Conservation (phyloP, 2,888 invertebrate species). For the Thera britannica region DNA sequence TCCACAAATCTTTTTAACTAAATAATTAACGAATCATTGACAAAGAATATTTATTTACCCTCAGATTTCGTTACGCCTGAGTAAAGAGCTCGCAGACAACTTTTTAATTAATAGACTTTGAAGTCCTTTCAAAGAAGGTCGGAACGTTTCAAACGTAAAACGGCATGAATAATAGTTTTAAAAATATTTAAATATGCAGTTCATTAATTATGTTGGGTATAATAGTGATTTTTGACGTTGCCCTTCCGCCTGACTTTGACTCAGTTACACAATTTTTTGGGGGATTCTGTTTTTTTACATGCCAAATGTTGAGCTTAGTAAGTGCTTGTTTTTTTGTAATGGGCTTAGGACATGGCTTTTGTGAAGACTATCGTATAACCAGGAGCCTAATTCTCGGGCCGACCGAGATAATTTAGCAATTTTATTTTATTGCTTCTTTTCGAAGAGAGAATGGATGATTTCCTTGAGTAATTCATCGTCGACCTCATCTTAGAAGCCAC, state of each 20-base stretch:
- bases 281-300: slow-evolving; percentile 43
- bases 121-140: slow-evolving; percentile 77
- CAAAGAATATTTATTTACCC: slow-evolving; percentile 72
- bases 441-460: no score
- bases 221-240: slow-evolving; percentile 83
- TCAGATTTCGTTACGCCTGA: slow-evolving; percentile 59
- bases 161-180: slow-evolving; percentile 84
- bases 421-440: no score
- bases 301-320: slow-evolving; percentile 35
- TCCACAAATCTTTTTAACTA: slow-evolving; percentile 1
- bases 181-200: slow-evolving; percentile 84
- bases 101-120: slow-evolving; percentile 75
- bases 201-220: slow-evolving; percentile 82
- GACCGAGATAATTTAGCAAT: no score
- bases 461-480: no score
- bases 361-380: no score
- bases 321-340: slow-evolving; percentile 10
- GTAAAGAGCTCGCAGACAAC: slow-evolving; percentile 64
- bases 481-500: no score
- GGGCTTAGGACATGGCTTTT: neutral
- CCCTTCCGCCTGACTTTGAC: slow-evolving; percentile 80
- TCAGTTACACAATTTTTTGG: slow-evolving; percentile 76
- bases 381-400: no score
- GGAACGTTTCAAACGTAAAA: slow-evolving; percentile 81
- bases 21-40: slow-evolving; percentile 48